These are phyloP conservation scores for Cephus pygmeus DNA, from an alignment of 2,888 invertebrate species.

Conservation along the genomic window DNA sequence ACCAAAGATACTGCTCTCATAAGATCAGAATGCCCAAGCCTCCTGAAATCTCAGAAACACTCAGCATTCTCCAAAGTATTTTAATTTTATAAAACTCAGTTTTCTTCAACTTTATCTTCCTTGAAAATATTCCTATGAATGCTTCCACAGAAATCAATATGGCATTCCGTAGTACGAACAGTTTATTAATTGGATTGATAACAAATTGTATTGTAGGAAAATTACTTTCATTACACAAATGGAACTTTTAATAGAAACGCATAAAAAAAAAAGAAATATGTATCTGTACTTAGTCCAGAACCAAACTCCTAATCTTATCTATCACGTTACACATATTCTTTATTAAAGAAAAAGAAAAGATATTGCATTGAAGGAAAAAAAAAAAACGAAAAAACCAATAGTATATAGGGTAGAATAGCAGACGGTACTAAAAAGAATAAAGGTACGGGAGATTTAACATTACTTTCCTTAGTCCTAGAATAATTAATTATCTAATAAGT, in stretches of 20 bases:
- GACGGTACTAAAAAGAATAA: not conserved
- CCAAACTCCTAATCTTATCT: not conserved
- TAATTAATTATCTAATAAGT: conserved; percentile 15
- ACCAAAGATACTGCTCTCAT: conserved; percentile 26
- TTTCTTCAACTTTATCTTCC: not conserved
- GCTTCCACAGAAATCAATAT: not conserved
- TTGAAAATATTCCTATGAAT: not conserved
- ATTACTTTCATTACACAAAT: not conserved
- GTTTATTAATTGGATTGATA: not conserved
- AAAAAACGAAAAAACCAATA: not conserved
- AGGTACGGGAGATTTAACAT: conserved; percentile 8
- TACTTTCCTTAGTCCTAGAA: conserved; percentile 9
- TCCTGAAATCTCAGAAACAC: conserved; percentile 28
- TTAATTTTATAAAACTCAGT: not conserved
- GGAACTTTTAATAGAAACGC: not conserved
- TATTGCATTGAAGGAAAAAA: not conserved
- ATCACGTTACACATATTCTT: not conserved
- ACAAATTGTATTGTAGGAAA: not conserved
- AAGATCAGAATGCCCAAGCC: conserved; percentile 34
- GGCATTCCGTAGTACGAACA: not conserved
- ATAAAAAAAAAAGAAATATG: not conserved
- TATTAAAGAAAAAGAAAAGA: not conserved
- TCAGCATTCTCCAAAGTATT: conserved; percentile 31
- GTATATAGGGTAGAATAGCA: not conserved
- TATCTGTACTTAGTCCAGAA: not conserved